A percentile compares a stretch with the other conserved stretches of the same genome.
Evolutionary conservation across 2,888 invertebrate species (phyloP).

Genomic region (Anarsia innoxiella): DNA sequence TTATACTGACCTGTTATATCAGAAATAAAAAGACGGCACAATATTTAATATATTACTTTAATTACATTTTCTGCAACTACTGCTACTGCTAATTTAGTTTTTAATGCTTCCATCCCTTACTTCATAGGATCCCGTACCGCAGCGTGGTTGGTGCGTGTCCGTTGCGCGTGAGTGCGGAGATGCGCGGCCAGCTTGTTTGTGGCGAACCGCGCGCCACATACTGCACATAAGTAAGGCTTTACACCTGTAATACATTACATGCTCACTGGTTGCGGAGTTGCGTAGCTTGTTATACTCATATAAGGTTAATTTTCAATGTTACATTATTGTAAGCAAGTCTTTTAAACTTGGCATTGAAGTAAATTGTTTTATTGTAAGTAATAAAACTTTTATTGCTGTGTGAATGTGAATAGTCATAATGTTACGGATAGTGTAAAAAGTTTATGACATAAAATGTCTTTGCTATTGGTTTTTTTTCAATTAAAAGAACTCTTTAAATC

Average conservation of each 20-base stretch:
- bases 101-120: not conserved
- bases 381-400: not conserved
- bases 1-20: no score
- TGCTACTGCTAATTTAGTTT: not conserved
- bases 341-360: not conserved
- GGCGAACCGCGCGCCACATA: constrained; percentile 51
- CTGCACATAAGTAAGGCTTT: constrained; percentile 52
- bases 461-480: no score
- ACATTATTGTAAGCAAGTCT: not conserved
- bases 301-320: not conserved
- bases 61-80: not conserved
- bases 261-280: no score
- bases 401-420: not conserved
- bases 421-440: not conserved
- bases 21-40: no score
- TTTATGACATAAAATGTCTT: not conserved
- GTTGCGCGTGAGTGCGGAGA: constrained; percentile 31
- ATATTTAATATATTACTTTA: no score
- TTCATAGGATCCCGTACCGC: constrained; percentile 17
- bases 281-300: not conserved
- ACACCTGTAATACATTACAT: constrained; percentile 28
- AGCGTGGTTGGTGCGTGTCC: constrained; percentile 19
- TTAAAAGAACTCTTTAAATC: no score
- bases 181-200: constrained; percentile 56
- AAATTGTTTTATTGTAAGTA: not conserved